A percentile compares a stretch with the other conserved stretches of the same genome.
phyloP scores from a whole-genome alignment of 2,113 vertebrate species.

The Python bivittatus region DNA sequence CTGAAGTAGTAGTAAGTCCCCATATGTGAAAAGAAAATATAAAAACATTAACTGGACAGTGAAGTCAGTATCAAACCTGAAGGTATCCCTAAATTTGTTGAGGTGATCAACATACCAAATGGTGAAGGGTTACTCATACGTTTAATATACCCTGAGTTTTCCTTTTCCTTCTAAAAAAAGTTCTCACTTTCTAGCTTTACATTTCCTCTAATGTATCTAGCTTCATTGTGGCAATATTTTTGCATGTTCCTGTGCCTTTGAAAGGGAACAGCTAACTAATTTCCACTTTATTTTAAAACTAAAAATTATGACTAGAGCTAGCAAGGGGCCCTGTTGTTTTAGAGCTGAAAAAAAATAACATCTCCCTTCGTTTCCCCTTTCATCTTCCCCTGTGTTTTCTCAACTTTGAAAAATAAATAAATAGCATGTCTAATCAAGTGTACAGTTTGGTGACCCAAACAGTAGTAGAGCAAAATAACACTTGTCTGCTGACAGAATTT shows the following conservation, averaged over 20 bases:
- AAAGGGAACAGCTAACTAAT: constrained; percentile 38
- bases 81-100: fast-evolving
- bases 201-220: background rate
- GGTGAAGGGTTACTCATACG: background rate
- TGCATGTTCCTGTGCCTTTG: constrained; percentile 40
- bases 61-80: background rate
- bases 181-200: background rate
- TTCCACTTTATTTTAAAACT: constrained; percentile 29
- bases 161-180: background rate
- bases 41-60: constrained; percentile 43
- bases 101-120: background rate
- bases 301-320: constrained; percentile 2
- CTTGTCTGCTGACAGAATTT: constrained; percentile 47
- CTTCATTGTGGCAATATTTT: constrained; percentile 34
- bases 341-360: constrained; percentile 55
- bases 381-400: constrained; percentile 56
- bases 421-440: constrained; percentile 58
- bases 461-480: constrained; percentile 37
- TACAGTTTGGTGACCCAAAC: constrained; percentile 20
- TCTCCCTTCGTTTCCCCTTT: constrained; percentile 29
- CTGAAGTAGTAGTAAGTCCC: background rate
- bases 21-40: constrained; percentile 50
- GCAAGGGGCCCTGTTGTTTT: constrained; percentile 47
- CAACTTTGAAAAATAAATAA: constrained; percentile 65
- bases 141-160: background rate